Evolutionary conservation across 1,140 invertebrate species (phyloP).

Genomic region (Zaprionus camerounensis): DNA sequence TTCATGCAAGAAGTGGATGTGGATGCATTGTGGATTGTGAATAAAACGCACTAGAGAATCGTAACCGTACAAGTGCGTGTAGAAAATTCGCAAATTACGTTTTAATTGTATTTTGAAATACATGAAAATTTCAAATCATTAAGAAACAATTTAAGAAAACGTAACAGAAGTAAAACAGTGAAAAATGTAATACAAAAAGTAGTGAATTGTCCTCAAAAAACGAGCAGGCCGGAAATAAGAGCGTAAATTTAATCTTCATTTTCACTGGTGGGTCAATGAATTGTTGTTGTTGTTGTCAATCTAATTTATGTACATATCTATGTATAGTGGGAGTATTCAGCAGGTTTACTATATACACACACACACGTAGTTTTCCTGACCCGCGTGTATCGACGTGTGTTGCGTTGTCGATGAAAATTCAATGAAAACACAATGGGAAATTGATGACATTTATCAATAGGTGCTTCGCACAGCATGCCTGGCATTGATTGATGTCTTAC

Average conservation of each 20-base stretch:
- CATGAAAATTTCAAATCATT: background rate
- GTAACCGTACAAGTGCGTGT: constrained; percentile 59
- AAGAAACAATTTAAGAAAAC: constrained; percentile 1
- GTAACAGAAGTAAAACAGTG: background rate
- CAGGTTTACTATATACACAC: constrained; percentile 32
- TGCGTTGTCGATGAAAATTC: constrained; percentile 42
- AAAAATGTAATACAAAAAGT: background rate
- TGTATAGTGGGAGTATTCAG: constrained; percentile 17
- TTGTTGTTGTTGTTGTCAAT: constrained; percentile 43
- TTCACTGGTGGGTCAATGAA: constrained; percentile 39
- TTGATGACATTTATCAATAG: constrained; percentile 13
- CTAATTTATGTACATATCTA: constrained; percentile 20
- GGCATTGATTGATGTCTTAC: background rate
- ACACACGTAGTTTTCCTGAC: constrained; percentile 6
- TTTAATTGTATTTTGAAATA: constrained; percentile 46
- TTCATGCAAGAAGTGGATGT: constrained; percentile 45
- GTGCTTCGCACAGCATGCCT: background rate
- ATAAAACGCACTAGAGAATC: constrained; percentile 19
- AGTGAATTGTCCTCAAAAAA: constrained; percentile 4
- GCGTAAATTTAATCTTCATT: constrained; percentile 47
- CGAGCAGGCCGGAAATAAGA: constrained; percentile 41
- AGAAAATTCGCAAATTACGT: constrained; percentile 53
- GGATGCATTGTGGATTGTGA: constrained; percentile 44
- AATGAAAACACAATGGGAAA: background rate
- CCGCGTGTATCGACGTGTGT: constrained; percentile 29